A percentile compares a stretch with the other conserved stretches of the same genome.
Conservation (phyloP, 2,113 vertebrate genomes). For the Pachycephala philippinensis region DNA sequence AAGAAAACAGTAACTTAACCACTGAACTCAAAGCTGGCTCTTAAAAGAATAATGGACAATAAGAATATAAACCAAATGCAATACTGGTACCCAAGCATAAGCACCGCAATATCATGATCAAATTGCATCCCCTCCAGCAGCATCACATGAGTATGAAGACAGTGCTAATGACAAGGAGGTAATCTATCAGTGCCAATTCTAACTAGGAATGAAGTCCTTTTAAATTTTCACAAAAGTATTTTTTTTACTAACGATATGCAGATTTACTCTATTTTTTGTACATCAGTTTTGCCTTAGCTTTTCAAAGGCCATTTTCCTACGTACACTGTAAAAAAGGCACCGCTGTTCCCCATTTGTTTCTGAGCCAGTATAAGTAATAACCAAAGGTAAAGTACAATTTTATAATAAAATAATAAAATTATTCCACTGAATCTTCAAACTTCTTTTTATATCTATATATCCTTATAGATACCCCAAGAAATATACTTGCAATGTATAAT, state of each 20-base stretch:
- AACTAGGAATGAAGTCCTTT: not conserved
- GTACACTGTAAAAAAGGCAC: not conserved
- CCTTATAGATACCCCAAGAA: not conserved
- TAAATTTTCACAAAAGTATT: not conserved
- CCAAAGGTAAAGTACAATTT: not conserved
- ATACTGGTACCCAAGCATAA: not conserved
- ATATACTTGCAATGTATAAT: not conserved
- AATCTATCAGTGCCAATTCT: not conserved
- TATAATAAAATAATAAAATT: not conserved
- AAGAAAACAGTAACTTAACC: not conserved
- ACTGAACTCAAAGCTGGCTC: not conserved
- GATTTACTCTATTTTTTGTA: not conserved
- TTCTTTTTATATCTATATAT: not conserved
- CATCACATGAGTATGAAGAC: not conserved
- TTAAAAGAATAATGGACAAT: not conserved
- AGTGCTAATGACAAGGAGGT: not conserved
- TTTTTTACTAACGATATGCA: not conserved
- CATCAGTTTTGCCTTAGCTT: not conserved
- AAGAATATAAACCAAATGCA: not conserved
- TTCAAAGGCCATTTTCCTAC: not conserved
- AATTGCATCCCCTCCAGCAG: not conserved
- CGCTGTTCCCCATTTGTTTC: not conserved
- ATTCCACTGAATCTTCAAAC: not conserved
- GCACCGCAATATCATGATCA: not conserved
- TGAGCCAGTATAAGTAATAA: not conserved